Evolutionary conservation across 2,888 invertebrate genomes (phyloP), one percentile per base, ranked within the genome.

Genomic region (Caenorhabditis auriculariae): DNA sequence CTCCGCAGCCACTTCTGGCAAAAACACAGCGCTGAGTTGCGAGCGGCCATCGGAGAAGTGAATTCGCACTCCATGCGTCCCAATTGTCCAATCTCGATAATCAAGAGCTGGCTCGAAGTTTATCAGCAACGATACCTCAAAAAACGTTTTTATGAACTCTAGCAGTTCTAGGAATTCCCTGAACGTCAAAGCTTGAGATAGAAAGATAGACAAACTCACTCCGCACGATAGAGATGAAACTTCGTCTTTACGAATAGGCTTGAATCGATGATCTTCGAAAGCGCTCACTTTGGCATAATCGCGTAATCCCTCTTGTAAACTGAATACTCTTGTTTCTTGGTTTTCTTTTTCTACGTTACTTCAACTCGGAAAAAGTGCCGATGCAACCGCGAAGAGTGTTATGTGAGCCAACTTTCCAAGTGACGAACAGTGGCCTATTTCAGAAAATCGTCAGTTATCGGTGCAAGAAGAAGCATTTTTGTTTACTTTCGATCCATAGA

Each of bases 371-470:
- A 84, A 98, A 99, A 46, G 98, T 98, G 61, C 98, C 98, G 82
- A 98, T 98, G 85, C 98, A 98, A 48, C 98, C 98, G 69, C 98
- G 88, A 64, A 98, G 87, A 69, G 93, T 88, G 81, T 91, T 89
- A 82, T 94, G 94, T 82, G 91, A 89, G 50, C 96, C 98, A 82
- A 93, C 92, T 85, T 93, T 91, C 98, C 98, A 98, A 65, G 98
- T 98, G 72, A 98, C 98, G 86, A 98, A 98, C 82, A 98, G 87
- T 54, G 98, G 98, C 84, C 93, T 93, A n/a, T n/a, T n/a, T n/a
- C n/a, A n/a, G n/a, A n/a, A n/a, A n/a, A n/a, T n/a, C n/a, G n/a
- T n/a, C n/a, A n/a, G n/a, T n/a, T n/a, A n/a, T n/a, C n/a, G n/a
- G n/a, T n/a, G n/a, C n/a, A n/a, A n/a, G n/a, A n/a, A n/a, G n/a